Evolutionary conservation across 2,888 invertebrate species (phyloP), one percentile per base, ranked within the genome.

Genomic region (Charanyca ferruginea): DNA sequence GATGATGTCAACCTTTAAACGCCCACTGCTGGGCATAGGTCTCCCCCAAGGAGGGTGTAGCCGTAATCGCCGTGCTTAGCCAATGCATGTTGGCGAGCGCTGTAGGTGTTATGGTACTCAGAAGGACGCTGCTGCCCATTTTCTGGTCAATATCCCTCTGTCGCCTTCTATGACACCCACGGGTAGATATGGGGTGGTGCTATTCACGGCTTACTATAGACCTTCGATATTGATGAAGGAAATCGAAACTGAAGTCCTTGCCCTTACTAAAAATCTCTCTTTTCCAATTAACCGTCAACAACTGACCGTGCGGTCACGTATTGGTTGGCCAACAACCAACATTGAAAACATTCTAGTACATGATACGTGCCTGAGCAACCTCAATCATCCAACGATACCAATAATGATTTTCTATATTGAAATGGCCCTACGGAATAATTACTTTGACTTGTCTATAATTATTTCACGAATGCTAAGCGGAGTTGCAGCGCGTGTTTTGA

Each of bases 301-400:
- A 32, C 32, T 63, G 66, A 55, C 77, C 77, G 70, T 57, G 51
- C n/a, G n/a, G 66, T 77, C 79, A 79, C 81, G 79, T 73, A 60
- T 62, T 9, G 47, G 35, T 69, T 79, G 68, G 65, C 35, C 51
- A 75, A 80, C 47, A n/a, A 72, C 42, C 28, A 61, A 65, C 66
- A 42, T 68, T 67, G 16, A 48, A 44, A 70, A 73, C 55, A 77
- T 65, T 66, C 73, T 69, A 66, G 72, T 52, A 47, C 65, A 74
- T 47, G 53, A 74, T 73, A 81, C 80, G 80, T 80, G 81, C 68
- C 68, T 42, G 20, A 32, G 16, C 55, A 44, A 70, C 55, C 71
- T 44, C 35, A 59, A 55, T 48, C 23, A 62, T 52, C 48, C 62
- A 54, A 25, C 57, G 48, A 60, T 51, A 58, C 20, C 44, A 6